Evolutionary conservation across 2,888 invertebrate species (phyloP).

Genomic region (Mycalesis mineus): DNA sequence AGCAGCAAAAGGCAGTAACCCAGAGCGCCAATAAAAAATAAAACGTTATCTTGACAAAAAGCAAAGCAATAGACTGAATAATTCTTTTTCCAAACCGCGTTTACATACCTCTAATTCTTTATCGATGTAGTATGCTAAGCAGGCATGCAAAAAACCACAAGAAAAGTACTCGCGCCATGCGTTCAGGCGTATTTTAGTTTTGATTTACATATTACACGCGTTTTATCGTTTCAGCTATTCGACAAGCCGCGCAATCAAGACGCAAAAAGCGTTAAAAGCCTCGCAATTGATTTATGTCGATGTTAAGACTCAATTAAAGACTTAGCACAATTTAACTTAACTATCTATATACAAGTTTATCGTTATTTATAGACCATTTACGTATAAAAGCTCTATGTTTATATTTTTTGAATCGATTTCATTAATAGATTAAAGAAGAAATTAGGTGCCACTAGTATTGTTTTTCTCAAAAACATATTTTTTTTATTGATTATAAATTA

Average conservation of each 20-base stretch:
- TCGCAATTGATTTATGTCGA: constrained; percentile 6
- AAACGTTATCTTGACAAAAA: not conserved
- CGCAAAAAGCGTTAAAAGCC: constrained; percentile 12
- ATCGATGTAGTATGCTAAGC: constrained; percentile 7
- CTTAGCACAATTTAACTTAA: no score
- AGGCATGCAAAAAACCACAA: not conserved
- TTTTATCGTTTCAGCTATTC: constrained; percentile 10
- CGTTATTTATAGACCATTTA: no score
- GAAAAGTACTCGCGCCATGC: not conserved
- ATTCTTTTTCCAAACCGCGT: not conserved
- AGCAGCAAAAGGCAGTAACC: no score
- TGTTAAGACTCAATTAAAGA: constrained; percentile 11
- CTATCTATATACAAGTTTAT: no score
- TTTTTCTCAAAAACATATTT: no score
- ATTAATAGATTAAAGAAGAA: no score
- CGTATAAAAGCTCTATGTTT: no score
- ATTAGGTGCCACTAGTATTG: no score
- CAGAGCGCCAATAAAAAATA: not conserved
- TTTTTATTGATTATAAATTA: no score
- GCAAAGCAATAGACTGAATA: not conserved
- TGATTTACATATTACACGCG: constrained; percentile 22
- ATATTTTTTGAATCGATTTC: no score
- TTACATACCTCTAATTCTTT: not conserved
- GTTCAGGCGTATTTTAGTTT: constrained; percentile 1
- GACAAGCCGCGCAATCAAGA: constrained; percentile 25